Conservation (phyloP, 2,113 vertebrate species). For the Sylvia atricapilla region DNA sequence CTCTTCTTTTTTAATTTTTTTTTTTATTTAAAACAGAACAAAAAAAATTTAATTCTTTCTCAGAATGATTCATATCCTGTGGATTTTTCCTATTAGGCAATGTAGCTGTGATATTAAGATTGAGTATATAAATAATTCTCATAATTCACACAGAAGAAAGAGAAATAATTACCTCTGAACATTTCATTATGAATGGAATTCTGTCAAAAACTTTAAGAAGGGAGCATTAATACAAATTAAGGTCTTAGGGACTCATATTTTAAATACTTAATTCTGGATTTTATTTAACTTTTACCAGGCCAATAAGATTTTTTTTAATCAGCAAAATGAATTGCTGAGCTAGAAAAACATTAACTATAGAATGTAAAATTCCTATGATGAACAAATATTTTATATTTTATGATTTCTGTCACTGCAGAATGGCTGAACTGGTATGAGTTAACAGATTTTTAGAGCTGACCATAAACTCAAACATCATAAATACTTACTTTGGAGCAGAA, state of each 20-base stretch:
- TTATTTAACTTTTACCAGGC: slow-evolving; percentile 55
- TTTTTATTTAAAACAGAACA: slow-evolving; percentile 56
- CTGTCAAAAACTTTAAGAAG: slow-evolving; percentile 67
- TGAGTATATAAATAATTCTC: slow-evolving; percentile 75
- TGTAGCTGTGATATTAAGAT: slow-evolving; percentile 70
- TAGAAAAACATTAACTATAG: slow-evolving; percentile 30
- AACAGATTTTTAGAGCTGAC: background rate
- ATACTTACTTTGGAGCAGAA: background rate
- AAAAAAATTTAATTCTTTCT: slow-evolving; percentile 64
- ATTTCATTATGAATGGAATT: slow-evolving; percentile 74
- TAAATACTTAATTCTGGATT: slow-evolving; percentile 57
- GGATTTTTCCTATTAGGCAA: slow-evolving; percentile 71
- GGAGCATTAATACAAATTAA: slow-evolving; percentile 70
- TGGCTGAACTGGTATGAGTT: background rate
- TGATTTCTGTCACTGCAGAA: background rate
- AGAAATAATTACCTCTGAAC: slow-evolving; percentile 73
- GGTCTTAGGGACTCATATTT: slow-evolving; percentile 54
- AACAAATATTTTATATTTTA: slow-evolving; percentile 36
- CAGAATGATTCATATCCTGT: slow-evolving; percentile 71
- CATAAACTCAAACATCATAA: background rate
- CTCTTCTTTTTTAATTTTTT: background rate
- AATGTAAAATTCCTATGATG: background rate
- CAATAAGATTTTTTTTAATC: slow-evolving; percentile 44
- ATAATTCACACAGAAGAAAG: slow-evolving; percentile 71
- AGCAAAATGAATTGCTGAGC: slow-evolving; percentile 22